These are phyloP conservation scores for Uromys caudimaculatus DNA, from an alignment of 2,797 vertebrate genomes.

Conservation along the genomic window DNA sequence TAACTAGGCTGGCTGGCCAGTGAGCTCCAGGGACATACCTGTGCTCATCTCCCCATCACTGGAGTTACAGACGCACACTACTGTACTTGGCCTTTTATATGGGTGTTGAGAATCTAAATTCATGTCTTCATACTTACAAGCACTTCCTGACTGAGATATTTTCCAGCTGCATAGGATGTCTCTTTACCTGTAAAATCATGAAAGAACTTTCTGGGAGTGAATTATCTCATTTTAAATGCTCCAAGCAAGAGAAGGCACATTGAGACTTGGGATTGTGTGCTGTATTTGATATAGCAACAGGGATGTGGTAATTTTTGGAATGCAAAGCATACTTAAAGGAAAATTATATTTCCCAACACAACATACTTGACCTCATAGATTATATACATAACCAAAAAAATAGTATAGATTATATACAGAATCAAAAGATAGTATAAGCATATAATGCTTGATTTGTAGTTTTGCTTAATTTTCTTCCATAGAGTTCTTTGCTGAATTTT, in stretches of 20 bases:
- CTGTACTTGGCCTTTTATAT: neutral
- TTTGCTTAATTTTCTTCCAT: neutral
- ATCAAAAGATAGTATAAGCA: neutral
- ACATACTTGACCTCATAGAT: neutral
- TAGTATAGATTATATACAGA: neutral
- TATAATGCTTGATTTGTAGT: neutral
- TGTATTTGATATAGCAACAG: neutral
- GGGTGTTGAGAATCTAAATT: neutral
- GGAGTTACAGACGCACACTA: neutral
- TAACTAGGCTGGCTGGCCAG: neutral
- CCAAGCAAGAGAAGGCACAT: neutral
- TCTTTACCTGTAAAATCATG: neutral
- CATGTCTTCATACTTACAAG: neutral
- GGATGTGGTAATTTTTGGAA: neutral
- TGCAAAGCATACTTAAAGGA: neutral
- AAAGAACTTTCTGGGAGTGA: slow-evolving; percentile 7
- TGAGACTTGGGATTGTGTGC: neutral
- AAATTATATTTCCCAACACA: neutral
- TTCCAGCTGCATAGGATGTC: neutral
- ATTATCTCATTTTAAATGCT: neutral
- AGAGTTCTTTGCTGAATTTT: neutral
- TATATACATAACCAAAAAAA: slow-evolving; percentile 17
- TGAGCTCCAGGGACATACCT: neutral
- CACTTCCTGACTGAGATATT: neutral
- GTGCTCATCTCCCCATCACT: neutral